These are phyloP conservation scores for Orientallactaga bullata DNA, from an alignment of 2,113 vertebrate genomes.

Conservation along the genomic window DNA sequence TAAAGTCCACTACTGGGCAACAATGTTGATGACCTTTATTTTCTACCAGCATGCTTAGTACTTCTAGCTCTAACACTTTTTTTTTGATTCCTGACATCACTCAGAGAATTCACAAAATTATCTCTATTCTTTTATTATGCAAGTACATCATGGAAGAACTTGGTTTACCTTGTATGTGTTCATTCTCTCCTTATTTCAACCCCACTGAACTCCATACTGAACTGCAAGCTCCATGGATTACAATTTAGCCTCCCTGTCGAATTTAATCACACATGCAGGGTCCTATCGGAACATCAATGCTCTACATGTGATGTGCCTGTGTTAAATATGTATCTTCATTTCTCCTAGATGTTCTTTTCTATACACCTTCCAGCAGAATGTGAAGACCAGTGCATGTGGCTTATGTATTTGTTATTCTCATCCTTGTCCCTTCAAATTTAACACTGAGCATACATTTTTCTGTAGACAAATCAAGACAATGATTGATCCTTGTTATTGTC, in stretches of 20 bases:
- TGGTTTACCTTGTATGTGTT: background rate
- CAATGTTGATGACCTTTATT: too few relatives aligned
- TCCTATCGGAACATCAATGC: background rate
- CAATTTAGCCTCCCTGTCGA: background rate
- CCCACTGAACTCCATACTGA: background rate
- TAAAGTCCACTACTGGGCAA: too few relatives aligned
- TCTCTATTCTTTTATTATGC: background rate
- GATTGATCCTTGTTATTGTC: background rate
- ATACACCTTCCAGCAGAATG: background rate
- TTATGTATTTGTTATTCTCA: background rate
- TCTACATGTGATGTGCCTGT: background rate
- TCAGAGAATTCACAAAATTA: background rate
- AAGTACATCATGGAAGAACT: background rate
- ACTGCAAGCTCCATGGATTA: background rate
- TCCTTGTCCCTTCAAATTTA: background rate
- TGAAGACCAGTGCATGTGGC: background rate
- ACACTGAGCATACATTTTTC: background rate
- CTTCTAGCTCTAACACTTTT: background rate
- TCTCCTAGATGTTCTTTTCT: background rate
- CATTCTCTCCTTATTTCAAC: constrained; percentile 4
- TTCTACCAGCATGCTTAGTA: too few relatives aligned
- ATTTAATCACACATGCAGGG: background rate
- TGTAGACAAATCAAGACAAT: background rate
- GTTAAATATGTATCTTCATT: background rate
- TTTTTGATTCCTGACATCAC: background rate